Percentiles rank a stretch among this genome's conserved stretches.
Conservation (phyloP, 30 jellyfish, hydroid and myxozoan genomes). For the Pseudorhiza aurosa region DNA sequence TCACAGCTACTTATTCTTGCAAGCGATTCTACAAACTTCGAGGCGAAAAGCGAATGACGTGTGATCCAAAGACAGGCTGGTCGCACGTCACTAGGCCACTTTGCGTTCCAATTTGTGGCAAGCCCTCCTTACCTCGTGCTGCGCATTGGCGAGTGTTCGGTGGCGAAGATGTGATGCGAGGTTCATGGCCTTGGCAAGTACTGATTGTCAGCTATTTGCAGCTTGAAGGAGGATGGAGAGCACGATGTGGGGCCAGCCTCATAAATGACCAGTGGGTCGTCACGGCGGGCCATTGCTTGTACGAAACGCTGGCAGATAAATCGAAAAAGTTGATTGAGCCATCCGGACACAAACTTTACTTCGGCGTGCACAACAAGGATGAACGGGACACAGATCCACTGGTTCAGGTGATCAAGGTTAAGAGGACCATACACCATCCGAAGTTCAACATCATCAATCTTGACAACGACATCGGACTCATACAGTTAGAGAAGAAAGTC, state of each 20-base stretch:
- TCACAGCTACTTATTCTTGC: constrained; percentile 82
- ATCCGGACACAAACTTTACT: constrained; percentile 72
- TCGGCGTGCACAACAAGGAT: constrained; percentile 88
- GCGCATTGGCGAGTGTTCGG: constrained; percentile 88
- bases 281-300: constrained; percentile 98
- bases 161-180: constrained; percentile 75
- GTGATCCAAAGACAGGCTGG: constrained; percentile 87
- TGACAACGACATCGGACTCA: constrained; percentile 93
- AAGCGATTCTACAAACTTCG: constrained; percentile 76
- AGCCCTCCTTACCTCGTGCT: constrained; percentile 51
- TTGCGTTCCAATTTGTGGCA: constrained; percentile 95
- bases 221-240: constrained; percentile 76
- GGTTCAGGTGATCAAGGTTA: constrained; percentile 49
- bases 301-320: constrained; percentile 51
- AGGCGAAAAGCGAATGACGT: constrained; percentile 52
- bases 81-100: constrained; percentile 62
- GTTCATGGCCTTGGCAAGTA: constrained; percentile 99
- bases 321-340: constrained; percentile 53
- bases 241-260: constrained; percentile 95
- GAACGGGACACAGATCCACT: constrained; percentile 44
- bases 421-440: constrained; percentile 69
- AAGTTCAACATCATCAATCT: constrained; percentile 50
- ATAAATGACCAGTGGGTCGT: constrained; percentile 93
- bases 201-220: constrained; percentile 76
- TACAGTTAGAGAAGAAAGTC: constrained; percentile 64